Base-by-base conservation (phyloP, 2,797 vertebrate species). In the Onychomys torridus region DNA sequence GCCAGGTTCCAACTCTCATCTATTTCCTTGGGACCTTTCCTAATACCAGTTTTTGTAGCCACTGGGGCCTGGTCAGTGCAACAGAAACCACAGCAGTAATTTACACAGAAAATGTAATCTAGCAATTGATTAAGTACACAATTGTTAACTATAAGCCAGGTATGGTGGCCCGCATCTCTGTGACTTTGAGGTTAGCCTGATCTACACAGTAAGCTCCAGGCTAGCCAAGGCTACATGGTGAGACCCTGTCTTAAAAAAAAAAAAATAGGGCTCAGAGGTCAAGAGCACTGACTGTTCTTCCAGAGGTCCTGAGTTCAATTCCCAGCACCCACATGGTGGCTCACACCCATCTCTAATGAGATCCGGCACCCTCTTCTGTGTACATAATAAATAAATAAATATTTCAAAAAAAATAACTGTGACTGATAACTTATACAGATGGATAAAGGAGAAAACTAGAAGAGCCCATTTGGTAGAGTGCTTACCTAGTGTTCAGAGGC, bases 81-180 rank as follows among this genome's bases (percentile, higher is more conserved):
- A 85, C 25, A 93, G 87, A 83, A 96, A 71, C 19, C 21, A 65
- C 13, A 86, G 32, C 52, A 79, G 27, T 93, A 52, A 89, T 13
- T 91, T 49, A 84, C 46, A 96, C 32, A 92, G 69, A 77, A 23
- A 94, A 78, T 81, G 43, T 87, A 89, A 79, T 78, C 82, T 34
- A 86, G 75, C 84, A 25, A 85, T 61, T 85, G 55, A 34, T 83
- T 91, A 94, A 37, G n/a, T 89, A 43, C 75, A 71, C 37, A 86
- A 63, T 82, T 88, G 57, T 87, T 95, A 87, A 92, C 55, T 81
- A 8, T 61, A 61, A 91, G 27, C 25, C 59, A 84, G 40, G 27
- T 21, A 21, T 65, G 40, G 82, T 84, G 61, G 57, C 27, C 81
- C 25, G 19, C 8, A 29, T 73, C 71, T 73, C 37, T 73, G 21